Conservation (phyloP, 2,888 invertebrate species). For the Tachina lurida region DNA sequence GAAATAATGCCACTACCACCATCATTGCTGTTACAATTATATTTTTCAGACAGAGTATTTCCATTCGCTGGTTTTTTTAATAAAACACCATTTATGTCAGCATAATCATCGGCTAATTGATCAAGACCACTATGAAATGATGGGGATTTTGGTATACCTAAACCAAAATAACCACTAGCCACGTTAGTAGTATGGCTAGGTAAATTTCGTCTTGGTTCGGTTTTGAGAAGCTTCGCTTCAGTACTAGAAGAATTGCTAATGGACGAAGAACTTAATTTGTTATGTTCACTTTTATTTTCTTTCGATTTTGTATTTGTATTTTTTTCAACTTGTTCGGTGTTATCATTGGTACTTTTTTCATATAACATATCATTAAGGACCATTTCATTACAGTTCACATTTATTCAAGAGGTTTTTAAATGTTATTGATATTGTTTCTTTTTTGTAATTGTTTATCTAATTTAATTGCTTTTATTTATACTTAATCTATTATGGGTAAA, state of each 20-base stretch:
- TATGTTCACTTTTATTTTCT: slow-evolving; percentile 59
- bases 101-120: slow-evolving; percentile 86
- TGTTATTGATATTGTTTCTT: slow-evolving; percentile 63
- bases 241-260: slow-evolving; percentile 50
- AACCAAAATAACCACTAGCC: slow-evolving; percentile 79
- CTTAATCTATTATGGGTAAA: slow-evolving; percentile 56
- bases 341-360: slow-evolving; percentile 73
- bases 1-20: slow-evolving; percentile 41
- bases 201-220: slow-evolving; percentile 43
- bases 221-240: slow-evolving; percentile 39
- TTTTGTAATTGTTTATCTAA: slow-evolving; percentile 42
- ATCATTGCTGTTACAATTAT: slow-evolving; percentile 15
- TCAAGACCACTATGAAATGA: slow-evolving; percentile 94
- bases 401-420: slow-evolving; percentile 74
- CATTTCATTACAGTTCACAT: slow-evolving; percentile 81
- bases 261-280: slow-evolving; percentile 49
- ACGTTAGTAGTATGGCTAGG: slow-evolving; percentile 57
- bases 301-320: slow-evolving; percentile 57
- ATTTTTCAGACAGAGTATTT: slow-evolving; percentile 41
- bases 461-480: slow-evolving; percentile 21
- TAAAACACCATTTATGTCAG: slow-evolving; percentile 64
- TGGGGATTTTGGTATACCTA: slow-evolving; percentile 93
- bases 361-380: slow-evolving; percentile 83
- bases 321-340: slow-evolving; percentile 56
- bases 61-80: slow-evolving; percentile 29